Percentiles rank a stretch among this genome's conserved stretches.
phyloP scores from a whole-genome alignment of 1,140 invertebrate species.

The Amphibalanus amphitrite region DNA sequence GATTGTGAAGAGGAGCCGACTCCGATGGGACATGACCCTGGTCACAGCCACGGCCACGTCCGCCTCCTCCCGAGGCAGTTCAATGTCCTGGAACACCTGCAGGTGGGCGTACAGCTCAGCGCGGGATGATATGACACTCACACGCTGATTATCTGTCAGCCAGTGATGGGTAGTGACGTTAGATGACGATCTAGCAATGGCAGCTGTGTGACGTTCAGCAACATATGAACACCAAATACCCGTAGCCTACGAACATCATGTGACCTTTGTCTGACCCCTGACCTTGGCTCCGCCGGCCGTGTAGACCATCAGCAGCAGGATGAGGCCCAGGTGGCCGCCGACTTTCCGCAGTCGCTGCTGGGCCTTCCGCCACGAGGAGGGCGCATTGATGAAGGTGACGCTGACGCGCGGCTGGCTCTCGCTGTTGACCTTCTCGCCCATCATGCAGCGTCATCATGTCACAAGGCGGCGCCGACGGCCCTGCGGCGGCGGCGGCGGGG shows the following conservation, averaged over 20 bases:
- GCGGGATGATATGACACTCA: no score
- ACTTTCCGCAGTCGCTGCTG: slow-evolving; percentile 2
- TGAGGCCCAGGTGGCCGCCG: slow-evolving; percentile 12
- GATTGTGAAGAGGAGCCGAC: not conserved
- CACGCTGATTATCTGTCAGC: no score
- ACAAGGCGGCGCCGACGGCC: no score
- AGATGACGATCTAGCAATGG: no score
- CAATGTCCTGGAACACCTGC: slow-evolving; percentile 12
- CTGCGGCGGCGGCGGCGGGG: no score
- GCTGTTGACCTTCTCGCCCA: not conserved
- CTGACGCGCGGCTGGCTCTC: not conserved
- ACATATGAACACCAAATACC: no score
- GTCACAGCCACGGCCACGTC: not conserved
- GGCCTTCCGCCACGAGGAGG: not conserved
- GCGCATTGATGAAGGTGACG: not conserved
- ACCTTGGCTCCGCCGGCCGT: slow-evolving; percentile 15
- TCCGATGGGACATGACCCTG: not conserved
- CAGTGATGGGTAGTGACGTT: no score
- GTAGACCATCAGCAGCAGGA: slow-evolving; percentile 15
- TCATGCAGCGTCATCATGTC: not conserved
- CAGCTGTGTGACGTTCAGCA: no score
- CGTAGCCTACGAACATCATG: no score
- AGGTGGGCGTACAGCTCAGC: no score
- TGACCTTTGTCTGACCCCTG: not conserved
- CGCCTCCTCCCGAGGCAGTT: slow-evolving; percentile 9